Percentiles rank a stretch among this genome's conserved stretches.
Evolutionary conservation across 2,113 vertebrate species (phyloP).

Genomic region (Saimiri boliviensis): DNA sequence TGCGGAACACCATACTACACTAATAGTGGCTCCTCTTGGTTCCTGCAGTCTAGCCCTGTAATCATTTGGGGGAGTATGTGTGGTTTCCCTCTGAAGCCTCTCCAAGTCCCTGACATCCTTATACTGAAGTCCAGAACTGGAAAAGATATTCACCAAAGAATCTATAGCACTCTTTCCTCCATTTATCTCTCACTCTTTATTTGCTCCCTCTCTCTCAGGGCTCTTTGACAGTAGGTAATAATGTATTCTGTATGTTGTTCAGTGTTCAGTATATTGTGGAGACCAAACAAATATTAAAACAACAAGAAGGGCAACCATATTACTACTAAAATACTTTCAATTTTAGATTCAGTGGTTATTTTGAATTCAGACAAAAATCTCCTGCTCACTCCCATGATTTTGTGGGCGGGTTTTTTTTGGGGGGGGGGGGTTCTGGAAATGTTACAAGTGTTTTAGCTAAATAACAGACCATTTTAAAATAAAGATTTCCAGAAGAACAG

Average conservation of each 20-base stretch:
- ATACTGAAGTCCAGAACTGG: neutral
- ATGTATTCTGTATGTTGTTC: neutral
- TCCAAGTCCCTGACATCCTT: conserved; percentile 12
- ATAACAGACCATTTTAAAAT: conserved; percentile 54
- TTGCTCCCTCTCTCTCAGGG: neutral
- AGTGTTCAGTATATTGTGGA: neutral
- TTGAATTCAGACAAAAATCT: neutral
- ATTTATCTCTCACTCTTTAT: neutral
- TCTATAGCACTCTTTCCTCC: neutral
- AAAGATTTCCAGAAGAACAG: conserved; percentile 53
- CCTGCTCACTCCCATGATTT: neutral
- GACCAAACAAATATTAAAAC: conserved; percentile 41
- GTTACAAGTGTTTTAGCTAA: conserved; percentile 52
- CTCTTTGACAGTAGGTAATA: neutral
- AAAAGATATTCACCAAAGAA: conserved; percentile 17
- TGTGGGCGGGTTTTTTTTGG: neutral
- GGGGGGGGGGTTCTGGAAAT: neutral
- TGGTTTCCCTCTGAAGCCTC: neutral
- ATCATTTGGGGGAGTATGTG: neutral
- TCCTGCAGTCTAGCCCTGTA: neutral
- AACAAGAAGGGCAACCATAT: neutral
- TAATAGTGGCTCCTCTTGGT: neutral
- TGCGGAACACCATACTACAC: neutral
- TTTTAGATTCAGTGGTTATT: neutral
- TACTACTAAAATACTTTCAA: conserved; percentile 37